Evolutionary conservation across 2,113 vertebrate species (phyloP).

Genomic region (Oryzias melastigma): DNA sequence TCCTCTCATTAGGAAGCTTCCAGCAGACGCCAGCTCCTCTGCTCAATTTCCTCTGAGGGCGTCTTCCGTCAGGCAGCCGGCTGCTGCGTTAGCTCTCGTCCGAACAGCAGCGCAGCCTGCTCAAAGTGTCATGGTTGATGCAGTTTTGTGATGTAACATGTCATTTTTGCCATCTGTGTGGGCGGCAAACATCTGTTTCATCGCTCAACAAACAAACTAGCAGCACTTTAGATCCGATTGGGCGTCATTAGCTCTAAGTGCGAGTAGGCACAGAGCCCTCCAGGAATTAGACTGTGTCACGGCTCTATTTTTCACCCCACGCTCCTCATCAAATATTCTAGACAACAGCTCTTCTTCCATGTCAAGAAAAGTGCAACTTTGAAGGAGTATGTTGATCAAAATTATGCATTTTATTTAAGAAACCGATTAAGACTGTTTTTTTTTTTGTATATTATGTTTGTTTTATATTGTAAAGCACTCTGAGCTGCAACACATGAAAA

Average conservation of each 20-base stretch:
- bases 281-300: neutral
- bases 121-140: constrained; percentile 79
- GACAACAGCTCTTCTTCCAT: neutral
- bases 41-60: too few relatives aligned
- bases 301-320: neutral
- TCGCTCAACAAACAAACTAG: neutral
- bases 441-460: too few relatives aligned
- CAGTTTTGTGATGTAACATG: constrained; percentile 62
- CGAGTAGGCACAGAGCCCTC: neutral
- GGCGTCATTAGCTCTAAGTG: constrained; percentile 4
- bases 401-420: too few relatives aligned
- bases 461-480: too few relatives aligned
- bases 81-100: too few relatives aligned
- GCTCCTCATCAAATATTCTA: neutral
- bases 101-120: too few relatives aligned
- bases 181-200: constrained; percentile 28
- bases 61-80: too few relatives aligned
- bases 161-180: constrained; percentile 11
- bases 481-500: too few relatives aligned
- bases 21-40: too few relatives aligned
- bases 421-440: too few relatives aligned
- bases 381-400: too few relatives aligned
- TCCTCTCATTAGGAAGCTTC: too few relatives aligned
- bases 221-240: constrained; percentile 14
- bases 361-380: neutral